Base-by-base conservation (phyloP, 30 jellyfish, hydroid and myxozoan species). In the Cassiopea xamachana region DNA sequence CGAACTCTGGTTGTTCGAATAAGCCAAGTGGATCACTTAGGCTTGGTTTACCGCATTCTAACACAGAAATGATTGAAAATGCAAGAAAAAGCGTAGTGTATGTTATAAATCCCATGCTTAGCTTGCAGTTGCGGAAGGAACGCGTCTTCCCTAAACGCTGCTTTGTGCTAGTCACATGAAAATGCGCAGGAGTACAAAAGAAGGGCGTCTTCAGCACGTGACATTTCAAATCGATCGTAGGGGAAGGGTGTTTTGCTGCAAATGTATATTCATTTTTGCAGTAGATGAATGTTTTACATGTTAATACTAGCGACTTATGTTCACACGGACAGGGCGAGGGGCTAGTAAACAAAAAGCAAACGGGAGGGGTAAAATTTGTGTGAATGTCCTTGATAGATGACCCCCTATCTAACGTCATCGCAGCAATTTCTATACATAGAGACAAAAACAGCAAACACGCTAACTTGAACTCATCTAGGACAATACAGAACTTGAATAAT, bases 11-110 rank as follows among this genome's bases (percentile, higher is more conserved):
- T 44, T 75, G 93, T 59, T 88, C 96, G 44, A n/a, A 62, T 48
- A 94, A 55, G 48, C 98, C 98, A 64, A 86, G 94, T 2, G 94
- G 94, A 51, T 94, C 98, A 73, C 96, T 88, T 17, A 94, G 85
- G 44, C 96, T 77, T 58, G 98, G 98, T 46, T 90, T 86, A 46
- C 98, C 97, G 67, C 96, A 81, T 46, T 80, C 48, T 10, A 46
- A 13, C 44, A 71, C 61, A 39, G 43, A 16, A 46, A 88, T 12
- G 2, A 78, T 81, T 2, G 90, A 78, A 88, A 88, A 71, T 39
- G 39, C 44, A 69, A 79, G 77, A 14, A 68, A 51, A 13, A 67
- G 78, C n/a, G 44, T 3, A 8, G 94, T 44, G 68, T 48, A 45
- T 68, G 48, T 44, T 60, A 4, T 44, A 12, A 18, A 19, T 59